phyloP scores from a whole-genome alignment of 2,113 vertebrate genomes.

The Dermatemys mawii region DNA sequence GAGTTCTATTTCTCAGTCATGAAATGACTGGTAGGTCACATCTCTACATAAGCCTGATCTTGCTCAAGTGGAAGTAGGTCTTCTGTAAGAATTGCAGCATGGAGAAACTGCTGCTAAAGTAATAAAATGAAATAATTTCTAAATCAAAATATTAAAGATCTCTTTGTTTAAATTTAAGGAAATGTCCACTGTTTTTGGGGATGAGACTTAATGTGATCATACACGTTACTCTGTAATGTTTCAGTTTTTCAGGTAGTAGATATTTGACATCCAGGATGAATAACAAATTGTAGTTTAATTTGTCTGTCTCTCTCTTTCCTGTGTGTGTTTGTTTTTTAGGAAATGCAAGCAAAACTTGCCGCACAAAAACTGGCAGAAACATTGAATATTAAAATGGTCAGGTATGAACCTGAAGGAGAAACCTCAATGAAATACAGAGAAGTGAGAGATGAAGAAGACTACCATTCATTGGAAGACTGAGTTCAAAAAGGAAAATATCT shows the following conservation, averaged over 20 bases:
- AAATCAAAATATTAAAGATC: background rate
- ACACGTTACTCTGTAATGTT: background rate
- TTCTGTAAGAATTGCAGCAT: background rate
- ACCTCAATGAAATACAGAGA: conserved; percentile 85
- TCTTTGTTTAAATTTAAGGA: background rate
- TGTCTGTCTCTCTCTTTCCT: background rate
- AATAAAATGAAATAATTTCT: background rate
- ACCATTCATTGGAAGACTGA: conserved; percentile 85
- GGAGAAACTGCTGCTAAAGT: background rate
- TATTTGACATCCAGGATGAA: background rate
- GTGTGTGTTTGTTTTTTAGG: conserved; percentile 71
- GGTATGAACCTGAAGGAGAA: conserved; percentile 85
- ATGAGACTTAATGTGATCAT: background rate
- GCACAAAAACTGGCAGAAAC: conserved; percentile 92
- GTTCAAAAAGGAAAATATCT: background rate
- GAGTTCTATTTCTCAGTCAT: background rate
- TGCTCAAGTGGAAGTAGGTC: background rate
- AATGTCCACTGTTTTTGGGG: background rate
- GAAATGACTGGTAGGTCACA: background rate
- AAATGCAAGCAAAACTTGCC: conserved; percentile 89
- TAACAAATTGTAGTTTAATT: background rate
- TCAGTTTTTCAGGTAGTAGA: background rate
- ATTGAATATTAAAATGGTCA: conserved; percentile 85
- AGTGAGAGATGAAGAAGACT: conserved; percentile 84
- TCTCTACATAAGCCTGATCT: background rate